These are phyloP conservation scores for Microcaecilia unicolor DNA, from an alignment of 2,797 vertebrate species.

Conservation along the genomic window DNA sequence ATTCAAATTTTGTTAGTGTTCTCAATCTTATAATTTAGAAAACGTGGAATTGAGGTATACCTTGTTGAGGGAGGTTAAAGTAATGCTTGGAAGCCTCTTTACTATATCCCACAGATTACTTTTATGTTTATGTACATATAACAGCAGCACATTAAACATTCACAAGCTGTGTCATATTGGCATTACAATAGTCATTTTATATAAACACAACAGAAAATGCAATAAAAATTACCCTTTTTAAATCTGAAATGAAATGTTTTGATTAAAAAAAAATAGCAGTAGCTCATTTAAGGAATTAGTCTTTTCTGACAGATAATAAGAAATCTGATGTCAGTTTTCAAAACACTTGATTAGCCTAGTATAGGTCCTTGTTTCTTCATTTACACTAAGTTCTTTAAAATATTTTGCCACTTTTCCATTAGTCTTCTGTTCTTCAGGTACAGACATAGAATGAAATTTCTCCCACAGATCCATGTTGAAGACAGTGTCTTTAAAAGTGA, in stretches of 20 bases:
- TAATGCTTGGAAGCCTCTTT: conserved; percentile 88
- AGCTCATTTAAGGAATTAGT: conserved; percentile 71
- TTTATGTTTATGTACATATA: conserved; percentile 77
- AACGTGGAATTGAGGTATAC: conserved; percentile 95
- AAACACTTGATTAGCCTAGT: conserved; percentile 33
- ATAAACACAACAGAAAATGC: conserved; percentile 83
- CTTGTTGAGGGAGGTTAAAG: conserved; percentile 96
- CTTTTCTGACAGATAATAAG: conserved; percentile 57
- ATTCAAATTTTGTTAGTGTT: conserved; percentile 71
- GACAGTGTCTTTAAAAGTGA: conserved; percentile 8
- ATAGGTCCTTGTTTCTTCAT: conserved; percentile 44
- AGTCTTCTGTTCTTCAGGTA: conserved; percentile 30
- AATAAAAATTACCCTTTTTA: conserved; percentile 77
- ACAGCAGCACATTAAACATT: conserved; percentile 98
- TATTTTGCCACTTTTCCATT: conserved; percentile 10
- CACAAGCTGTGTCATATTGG: conserved; percentile 98
- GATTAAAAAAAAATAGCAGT: conserved; percentile 71
- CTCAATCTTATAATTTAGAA: conserved; percentile 62
- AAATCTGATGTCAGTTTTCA: conserved; percentile 57
- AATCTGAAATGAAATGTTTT: conserved; percentile 82
- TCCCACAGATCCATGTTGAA: conserved; percentile 35
- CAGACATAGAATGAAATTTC: conserved; percentile 36
- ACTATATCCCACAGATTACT: conserved; percentile 76
- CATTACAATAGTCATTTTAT: conserved; percentile 83
- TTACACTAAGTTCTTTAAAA: conserved; percentile 29